Evolutionary conservation across 2,113 vertebrate genomes (phyloP).

Genomic region (Riparia riparia): DNA sequence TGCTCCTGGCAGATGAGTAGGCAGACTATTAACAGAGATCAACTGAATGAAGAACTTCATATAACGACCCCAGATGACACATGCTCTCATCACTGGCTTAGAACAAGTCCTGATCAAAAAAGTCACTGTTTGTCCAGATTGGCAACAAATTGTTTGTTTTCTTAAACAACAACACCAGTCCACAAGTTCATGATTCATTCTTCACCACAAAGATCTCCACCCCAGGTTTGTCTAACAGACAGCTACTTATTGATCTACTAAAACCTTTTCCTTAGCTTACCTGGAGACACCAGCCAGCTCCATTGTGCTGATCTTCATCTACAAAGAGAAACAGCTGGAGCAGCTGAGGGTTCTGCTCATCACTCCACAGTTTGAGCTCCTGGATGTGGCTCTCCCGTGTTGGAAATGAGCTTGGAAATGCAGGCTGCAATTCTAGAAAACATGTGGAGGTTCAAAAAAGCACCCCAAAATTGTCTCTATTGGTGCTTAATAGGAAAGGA

Average conservation of each 20-base stretch:
- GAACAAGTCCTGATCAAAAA: background rate
- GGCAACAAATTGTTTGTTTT: conserved; percentile 4
- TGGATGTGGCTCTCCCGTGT: background rate
- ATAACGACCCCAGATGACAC: background rate
- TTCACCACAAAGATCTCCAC: background rate
- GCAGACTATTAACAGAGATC: background rate
- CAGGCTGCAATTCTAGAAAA: background rate
- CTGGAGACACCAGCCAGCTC: conserved; percentile 75
- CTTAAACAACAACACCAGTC: background rate
- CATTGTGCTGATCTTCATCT: conserved; percentile 74
- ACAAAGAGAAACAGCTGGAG: conserved; percentile 57
- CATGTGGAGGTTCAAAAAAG: background rate
- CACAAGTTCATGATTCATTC: conserved; percentile 19
- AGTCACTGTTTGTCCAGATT: background rate
- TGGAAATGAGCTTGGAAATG: background rate
- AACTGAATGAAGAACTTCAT: background rate
- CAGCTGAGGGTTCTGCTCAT: conserved; percentile 40
- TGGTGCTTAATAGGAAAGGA: background rate
- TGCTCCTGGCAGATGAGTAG: background rate
- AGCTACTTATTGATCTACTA: background rate
- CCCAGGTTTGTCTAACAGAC: background rate
- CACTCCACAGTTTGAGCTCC: conserved; percentile 39
- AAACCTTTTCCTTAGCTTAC: conserved; percentile 44
- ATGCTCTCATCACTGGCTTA: background rate
- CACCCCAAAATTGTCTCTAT: background rate